Evolutionary conservation across 1,140 invertebrate genomes (phyloP).

Genomic region (Bactericera cockerelli): DNA sequence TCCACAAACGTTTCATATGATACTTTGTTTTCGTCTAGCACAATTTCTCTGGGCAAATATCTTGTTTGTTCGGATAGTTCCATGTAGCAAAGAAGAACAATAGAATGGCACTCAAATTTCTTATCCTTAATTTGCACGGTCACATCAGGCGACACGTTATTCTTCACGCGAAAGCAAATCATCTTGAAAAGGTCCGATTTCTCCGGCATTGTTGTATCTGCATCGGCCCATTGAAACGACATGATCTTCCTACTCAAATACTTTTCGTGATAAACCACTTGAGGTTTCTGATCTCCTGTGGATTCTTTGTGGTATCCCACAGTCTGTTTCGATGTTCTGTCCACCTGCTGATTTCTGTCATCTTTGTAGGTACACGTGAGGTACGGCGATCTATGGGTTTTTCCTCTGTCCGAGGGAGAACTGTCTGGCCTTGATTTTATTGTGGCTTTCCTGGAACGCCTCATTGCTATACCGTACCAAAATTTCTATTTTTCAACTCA

Average conservation of each 20-base stretch:
- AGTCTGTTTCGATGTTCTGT: too few relatives aligned
- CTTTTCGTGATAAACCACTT: background rate
- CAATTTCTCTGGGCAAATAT: background rate
- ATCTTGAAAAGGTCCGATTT: background rate
- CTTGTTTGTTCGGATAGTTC: background rate
- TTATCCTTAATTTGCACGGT: background rate
- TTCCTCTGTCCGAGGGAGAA: too few relatives aligned
- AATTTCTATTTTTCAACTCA: too few relatives aligned
- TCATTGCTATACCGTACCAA: too few relatives aligned
- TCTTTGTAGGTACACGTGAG: too few relatives aligned
- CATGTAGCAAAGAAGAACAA: background rate
- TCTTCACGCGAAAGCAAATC: background rate
- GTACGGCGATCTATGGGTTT: too few relatives aligned
- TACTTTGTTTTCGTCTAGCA: conserved; percentile 29
- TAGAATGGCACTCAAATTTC: background rate
- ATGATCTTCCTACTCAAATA: conserved; percentile 8
- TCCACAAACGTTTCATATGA: conserved; percentile 42
- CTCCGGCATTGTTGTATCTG: background rate
- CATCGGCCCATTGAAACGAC: background rate
- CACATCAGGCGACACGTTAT: background rate
- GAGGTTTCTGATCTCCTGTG: too few relatives aligned
- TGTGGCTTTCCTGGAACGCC: too few relatives aligned
- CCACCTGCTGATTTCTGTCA: too few relatives aligned
- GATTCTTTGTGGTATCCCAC: too few relatives aligned
- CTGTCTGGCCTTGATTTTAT: too few relatives aligned